A percentile compares a stretch with the other conserved stretches of the same genome.
Conservation (phyloP, 2,888 invertebrate species). For the Sesamia inferens region DNA sequence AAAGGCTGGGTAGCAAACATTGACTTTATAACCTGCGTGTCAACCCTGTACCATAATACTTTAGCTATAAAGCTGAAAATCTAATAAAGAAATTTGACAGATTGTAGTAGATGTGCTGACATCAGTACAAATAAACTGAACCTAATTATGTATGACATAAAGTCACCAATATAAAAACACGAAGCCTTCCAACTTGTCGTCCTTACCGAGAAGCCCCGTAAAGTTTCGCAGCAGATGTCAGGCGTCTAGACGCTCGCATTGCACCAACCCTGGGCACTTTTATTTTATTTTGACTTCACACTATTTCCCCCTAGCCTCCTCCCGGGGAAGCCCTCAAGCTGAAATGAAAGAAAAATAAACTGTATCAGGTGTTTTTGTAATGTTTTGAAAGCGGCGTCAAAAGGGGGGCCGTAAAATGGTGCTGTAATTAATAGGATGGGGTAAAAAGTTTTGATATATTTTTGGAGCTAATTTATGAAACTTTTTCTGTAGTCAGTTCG, state of each 20-base stretch:
- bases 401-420: slow-evolving; percentile 4
- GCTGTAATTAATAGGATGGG: slow-evolving; percentile 6
- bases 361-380: slow-evolving; percentile 41
- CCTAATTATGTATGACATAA: neutral
- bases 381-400: slow-evolving; percentile 16
- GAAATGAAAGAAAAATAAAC: slow-evolving; percentile 44
- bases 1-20: neutral
- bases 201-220: slow-evolving; percentile 33
- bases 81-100: no score
- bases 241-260: slow-evolving; percentile 61
- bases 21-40: neutral
- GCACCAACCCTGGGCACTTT: slow-evolving; percentile 53
- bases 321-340: slow-evolving; percentile 18
- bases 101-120: no score
- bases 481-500: neutral
- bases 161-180: neutral
- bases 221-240: slow-evolving; percentile 64
- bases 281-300: slow-evolving; percentile 62
- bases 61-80: no score
- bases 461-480: no score
- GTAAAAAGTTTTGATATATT: neutral
- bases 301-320: slow-evolving; percentile 31
- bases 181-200: slow-evolving; percentile 1
- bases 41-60: no score
- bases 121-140: neutral